Conservation (phyloP, 2,797 vertebrate genomes). For the Poecile montanus region DNA sequence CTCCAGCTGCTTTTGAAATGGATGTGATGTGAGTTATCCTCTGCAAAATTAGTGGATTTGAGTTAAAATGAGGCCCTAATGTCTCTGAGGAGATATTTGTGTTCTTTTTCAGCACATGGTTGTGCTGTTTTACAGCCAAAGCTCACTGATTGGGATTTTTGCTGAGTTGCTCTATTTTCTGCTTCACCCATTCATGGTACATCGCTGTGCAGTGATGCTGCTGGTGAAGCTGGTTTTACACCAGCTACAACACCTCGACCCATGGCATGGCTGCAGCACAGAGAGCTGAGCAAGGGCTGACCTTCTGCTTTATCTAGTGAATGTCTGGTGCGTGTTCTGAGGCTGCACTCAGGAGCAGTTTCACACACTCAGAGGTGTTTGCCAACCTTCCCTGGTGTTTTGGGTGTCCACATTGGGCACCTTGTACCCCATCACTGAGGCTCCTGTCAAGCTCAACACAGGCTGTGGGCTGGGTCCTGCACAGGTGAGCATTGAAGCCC, state of each 20-base stretch:
- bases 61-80: neutral
- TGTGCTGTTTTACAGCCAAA: neutral
- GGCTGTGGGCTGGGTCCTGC: neutral
- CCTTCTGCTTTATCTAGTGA: neutral
- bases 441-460: neutral
- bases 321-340: neutral
- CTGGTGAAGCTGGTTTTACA: neutral
- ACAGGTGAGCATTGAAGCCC: neutral
- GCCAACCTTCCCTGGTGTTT: neutral
- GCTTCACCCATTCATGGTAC: fast-evolving
- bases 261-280: neutral
- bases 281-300: neutral
- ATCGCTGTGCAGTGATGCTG: neutral
- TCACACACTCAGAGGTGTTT: neutral
- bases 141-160: neutral
- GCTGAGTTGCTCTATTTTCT: neutral
- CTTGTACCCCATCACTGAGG: fast-evolving
- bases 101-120: neutral
- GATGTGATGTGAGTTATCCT: neutral
- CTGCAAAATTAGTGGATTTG: neutral
- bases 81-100: neutral
- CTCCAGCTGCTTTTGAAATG: neutral
- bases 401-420: neutral
- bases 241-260: neutral
- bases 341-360: neutral